Conservation (phyloP, 2,888 invertebrate species). For the Emmelina monodactyla region DNA sequence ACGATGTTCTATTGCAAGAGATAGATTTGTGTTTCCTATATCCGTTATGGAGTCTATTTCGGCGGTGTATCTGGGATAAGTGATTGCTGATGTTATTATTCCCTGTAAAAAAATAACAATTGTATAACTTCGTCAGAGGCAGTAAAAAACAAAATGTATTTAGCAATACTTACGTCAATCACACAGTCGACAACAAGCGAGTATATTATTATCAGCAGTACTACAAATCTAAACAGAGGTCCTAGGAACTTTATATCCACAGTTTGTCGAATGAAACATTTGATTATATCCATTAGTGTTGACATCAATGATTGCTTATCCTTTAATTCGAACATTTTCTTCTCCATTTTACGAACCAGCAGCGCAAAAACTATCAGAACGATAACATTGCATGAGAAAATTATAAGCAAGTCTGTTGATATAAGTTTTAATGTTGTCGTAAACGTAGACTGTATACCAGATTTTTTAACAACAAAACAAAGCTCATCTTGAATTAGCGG, state of each 20-base stretch:
- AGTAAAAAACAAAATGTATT: background rate
- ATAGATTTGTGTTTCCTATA: slow-evolving; percentile 32
- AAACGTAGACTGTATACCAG: slow-evolving; percentile 52
- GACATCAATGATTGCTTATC: slow-evolving; percentile 26
- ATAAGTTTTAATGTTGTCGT: slow-evolving; percentile 42
- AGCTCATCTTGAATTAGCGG: slow-evolving; percentile 61
- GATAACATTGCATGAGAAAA: slow-evolving; percentile 31
- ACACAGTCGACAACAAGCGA: slow-evolving; percentile 48
- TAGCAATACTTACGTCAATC: slow-evolving; percentile 52
- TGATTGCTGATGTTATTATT: slow-evolving; percentile 47
- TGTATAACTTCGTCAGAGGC: background rate
- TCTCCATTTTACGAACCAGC: slow-evolving; percentile 32
- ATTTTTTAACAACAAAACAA: slow-evolving; percentile 62
- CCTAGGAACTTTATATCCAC: slow-evolving; percentile 41
- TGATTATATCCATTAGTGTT: slow-evolving; percentile 35
- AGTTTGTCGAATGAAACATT: slow-evolving; percentile 51
- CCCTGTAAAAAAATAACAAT: slow-evolving; percentile 32
- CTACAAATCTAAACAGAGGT: slow-evolving; percentile 35
- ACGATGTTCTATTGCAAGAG: slow-evolving; percentile 39
- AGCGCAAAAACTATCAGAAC: slow-evolving; percentile 28
- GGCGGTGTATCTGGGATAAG: slow-evolving; percentile 38
- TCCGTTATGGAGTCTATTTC: slow-evolving; percentile 32
- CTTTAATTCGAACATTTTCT: slow-evolving; percentile 23
- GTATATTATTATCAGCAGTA: slow-evolving; percentile 38
- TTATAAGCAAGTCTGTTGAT: slow-evolving; percentile 29